phyloP scores from a whole-genome alignment of 2,888 invertebrate genomes.

The Himalopsyche anomala region DNA sequence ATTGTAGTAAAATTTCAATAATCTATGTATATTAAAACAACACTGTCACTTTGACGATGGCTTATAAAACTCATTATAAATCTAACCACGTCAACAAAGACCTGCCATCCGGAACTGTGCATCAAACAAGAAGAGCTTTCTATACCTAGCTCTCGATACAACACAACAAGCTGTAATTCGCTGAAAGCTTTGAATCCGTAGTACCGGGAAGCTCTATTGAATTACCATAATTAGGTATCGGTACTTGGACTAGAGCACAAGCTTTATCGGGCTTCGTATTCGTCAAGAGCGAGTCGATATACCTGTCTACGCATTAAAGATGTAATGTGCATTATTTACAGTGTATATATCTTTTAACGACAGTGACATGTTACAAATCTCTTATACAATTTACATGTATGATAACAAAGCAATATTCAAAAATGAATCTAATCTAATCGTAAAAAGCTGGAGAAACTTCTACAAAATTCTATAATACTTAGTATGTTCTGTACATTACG shows the following conservation, averaged over 20 bases:
- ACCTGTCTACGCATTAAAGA: background rate
- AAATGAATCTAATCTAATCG: too few species aligned
- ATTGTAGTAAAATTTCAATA: too few species aligned
- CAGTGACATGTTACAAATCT: too few species aligned
- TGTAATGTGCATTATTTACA: background rate
- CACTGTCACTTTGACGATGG: background rate
- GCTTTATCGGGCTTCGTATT: conserved; percentile 9
- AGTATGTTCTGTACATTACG: too few species aligned
- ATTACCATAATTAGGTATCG: conserved; percentile 31
- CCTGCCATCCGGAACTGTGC: conserved; percentile 3
- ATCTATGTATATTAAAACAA: too few species aligned
- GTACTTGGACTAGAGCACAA: background rate
- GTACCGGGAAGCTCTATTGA: conserved; percentile 27
- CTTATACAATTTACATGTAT: too few species aligned
- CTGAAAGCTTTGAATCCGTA: background rate
- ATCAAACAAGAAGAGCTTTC: background rate
- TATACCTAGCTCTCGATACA: background rate
- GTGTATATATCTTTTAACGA: too few species aligned
- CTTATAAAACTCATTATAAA: conserved; percentile 8
- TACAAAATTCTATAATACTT: too few species aligned
- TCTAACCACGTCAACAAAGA: background rate
- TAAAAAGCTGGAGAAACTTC: too few species aligned
- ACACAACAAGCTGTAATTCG: conserved; percentile 18
- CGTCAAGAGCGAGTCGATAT: background rate
- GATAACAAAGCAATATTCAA: too few species aligned